phyloP scores from a whole-genome alignment of 2,888 invertebrate species.

The Brachynemurus nebulosus region DNA sequence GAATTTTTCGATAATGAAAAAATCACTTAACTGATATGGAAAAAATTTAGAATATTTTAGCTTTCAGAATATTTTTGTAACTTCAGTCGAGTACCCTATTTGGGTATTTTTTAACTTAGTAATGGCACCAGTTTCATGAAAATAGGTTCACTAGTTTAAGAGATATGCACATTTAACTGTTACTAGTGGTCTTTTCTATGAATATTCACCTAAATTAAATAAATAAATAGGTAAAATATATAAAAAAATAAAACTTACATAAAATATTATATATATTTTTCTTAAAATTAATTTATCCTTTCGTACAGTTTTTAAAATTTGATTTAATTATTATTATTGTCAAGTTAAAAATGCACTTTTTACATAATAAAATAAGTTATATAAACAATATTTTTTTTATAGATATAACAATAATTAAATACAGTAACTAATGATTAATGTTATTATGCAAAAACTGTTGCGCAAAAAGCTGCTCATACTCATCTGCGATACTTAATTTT shows the following conservation, averaged over 20 bases:
- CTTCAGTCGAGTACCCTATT: no score
- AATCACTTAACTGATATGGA: no score
- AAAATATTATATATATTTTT: not conserved
- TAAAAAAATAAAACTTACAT: not conserved
- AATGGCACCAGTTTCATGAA: no score
- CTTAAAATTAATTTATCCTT: not conserved
- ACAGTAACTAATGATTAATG: not conserved
- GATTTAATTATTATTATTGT: constrained; percentile 29
- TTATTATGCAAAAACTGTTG: no score
- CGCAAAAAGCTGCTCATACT: not conserved
- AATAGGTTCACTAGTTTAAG: no score
- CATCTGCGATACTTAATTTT: no score
- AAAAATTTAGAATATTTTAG: no score
- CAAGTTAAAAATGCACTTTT: constrained; percentile 35
- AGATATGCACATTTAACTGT: no score
- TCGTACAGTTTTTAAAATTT: not conserved
- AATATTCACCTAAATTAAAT: not conserved
- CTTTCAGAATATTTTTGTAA: no score
- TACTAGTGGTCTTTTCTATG: no score
- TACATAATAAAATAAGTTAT: constrained; percentile 27
- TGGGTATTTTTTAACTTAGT: no score
- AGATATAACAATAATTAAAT: not conserved
- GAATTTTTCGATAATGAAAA: no score
- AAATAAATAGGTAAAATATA: not conserved
- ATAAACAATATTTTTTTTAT: constrained; percentile 4